Evolutionary conservation across 2,113 vertebrate species (phyloP).

Genomic region (Procavia capensis): DNA sequence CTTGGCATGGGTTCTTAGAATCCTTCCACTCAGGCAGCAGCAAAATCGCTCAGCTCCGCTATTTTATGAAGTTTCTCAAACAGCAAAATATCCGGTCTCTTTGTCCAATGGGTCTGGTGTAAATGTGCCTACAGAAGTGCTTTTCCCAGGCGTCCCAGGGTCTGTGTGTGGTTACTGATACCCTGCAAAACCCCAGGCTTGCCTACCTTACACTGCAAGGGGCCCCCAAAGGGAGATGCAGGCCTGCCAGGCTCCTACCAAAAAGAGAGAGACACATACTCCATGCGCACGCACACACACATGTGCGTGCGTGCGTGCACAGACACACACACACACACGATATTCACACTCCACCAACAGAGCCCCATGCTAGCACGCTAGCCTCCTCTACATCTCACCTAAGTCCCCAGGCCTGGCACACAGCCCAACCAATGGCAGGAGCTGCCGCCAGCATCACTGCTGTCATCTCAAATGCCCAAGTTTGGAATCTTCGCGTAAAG

Average conservation of each 20-base stretch:
- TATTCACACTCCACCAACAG: background rate
- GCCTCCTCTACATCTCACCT: background rate
- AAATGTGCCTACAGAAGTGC: conserved; percentile 75
- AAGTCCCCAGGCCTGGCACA: background rate
- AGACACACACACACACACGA: background rate
- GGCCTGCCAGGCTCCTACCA: background rate
- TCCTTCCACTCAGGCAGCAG: conserved; percentile 74
- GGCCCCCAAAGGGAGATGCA: conserved; percentile 28
- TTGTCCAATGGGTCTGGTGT: conserved; percentile 70
- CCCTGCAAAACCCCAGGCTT: background rate
- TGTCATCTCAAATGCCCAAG: background rate
- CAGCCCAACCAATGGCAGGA: background rate
- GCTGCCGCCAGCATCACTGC: conserved; percentile 20
- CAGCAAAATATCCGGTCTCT: conserved; percentile 78
- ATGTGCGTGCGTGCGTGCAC: too few species aligned
- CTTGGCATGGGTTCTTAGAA: conserved; percentile 82
- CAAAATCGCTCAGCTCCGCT: conserved; percentile 72
- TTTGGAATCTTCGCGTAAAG: background rate
- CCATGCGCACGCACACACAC: background rate
- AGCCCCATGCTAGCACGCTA: background rate
- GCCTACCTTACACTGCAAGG: background rate
- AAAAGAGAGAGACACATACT: background rate
- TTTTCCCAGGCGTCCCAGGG: background rate
- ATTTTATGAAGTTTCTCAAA: conserved; percentile 82
- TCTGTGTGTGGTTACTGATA: background rate